phyloP scores from a whole-genome alignment of 2,797 vertebrate species.

The Sebastes itinus region DNA sequence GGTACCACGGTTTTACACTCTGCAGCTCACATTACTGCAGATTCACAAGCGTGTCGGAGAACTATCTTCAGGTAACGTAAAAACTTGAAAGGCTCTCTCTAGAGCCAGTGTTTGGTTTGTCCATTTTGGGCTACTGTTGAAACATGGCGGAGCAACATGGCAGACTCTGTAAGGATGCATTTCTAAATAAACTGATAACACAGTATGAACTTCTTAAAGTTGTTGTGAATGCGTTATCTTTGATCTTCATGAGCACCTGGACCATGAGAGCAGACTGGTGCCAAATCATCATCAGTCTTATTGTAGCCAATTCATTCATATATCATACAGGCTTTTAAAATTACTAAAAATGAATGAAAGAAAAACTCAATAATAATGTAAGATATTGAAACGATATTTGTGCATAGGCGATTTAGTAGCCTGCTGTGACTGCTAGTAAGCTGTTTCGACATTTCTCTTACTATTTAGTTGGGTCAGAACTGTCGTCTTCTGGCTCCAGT shows the following conservation, averaged over 20 bases:
- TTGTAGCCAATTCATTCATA: not conserved
- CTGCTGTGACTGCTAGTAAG: too few relatives aligned
- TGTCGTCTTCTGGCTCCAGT: constrained; percentile 57
- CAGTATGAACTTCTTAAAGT: not conserved
- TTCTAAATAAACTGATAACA: not conserved
- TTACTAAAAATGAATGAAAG: not conserved
- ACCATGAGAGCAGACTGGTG: not conserved
- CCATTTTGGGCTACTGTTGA: too few relatives aligned
- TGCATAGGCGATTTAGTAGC: not conserved
- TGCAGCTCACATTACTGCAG: too few relatives aligned
- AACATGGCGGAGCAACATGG: too few relatives aligned
- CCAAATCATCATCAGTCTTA: not conserved
- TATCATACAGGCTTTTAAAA: not conserved
- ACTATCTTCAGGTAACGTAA: too few relatives aligned
- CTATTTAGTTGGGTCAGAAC: constrained; percentile 58
- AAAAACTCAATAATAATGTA: not conserved
- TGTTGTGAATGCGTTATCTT: not conserved
- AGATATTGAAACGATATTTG: not conserved
- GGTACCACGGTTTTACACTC: too few relatives aligned
- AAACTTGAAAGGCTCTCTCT: too few relatives aligned
- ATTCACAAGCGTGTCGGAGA: too few relatives aligned
- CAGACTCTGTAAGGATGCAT: too few relatives aligned
- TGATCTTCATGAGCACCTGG: not conserved
- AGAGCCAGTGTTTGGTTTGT: too few relatives aligned
- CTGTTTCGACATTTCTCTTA: constrained; percentile 34